A percentile compares a stretch with the other conserved stretches of the same genome.
Conservation (phyloP, 2,113 vertebrate species). For the Chloroceryle aenea region DNA sequence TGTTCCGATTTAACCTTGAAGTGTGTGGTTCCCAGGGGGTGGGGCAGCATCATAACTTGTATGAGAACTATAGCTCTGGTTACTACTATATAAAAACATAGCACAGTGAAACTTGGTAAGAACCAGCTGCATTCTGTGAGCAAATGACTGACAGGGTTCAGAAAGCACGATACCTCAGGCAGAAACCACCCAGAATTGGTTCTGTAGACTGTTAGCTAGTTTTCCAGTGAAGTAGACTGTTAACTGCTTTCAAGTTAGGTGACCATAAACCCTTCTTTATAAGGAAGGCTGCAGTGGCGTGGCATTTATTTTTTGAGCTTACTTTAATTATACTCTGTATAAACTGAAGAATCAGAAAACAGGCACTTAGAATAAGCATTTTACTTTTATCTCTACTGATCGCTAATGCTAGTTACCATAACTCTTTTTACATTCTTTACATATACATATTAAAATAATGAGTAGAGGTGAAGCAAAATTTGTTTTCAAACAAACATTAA, state of each 20-base stretch:
- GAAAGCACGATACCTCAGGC: not conserved
- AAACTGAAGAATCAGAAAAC: not conserved
- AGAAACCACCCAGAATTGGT: not conserved
- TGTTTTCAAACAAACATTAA: not conserved
- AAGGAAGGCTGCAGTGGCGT: not conserved
- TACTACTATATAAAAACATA: not conserved
- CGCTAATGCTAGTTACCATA: not conserved
- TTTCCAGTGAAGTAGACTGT: too few relatives aligned
- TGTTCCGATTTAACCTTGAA: not conserved
- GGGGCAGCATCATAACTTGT: not conserved
- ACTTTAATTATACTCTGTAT: too few relatives aligned
- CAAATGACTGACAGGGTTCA: not conserved
- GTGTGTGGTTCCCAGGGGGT: not conserved
- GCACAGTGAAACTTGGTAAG: slow-evolving; percentile 1
- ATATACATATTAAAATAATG: not conserved
- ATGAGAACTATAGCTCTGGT: not conserved
- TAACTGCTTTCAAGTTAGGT: not conserved
- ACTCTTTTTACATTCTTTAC: not conserved
- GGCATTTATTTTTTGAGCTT: not conserved
- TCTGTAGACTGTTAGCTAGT: not conserved
- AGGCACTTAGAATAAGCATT: too few relatives aligned
- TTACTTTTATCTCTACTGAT: not conserved
- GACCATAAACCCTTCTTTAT: not conserved
- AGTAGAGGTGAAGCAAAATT: not conserved
- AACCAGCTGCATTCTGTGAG: not conserved